A percentile compares a stretch with the other conserved stretches of the same genome.
These are phyloP conservation scores for Macrosoma leucophasiata DNA, from an alignment of 2,888 invertebrate genomes.

Conservation along the genomic window DNA sequence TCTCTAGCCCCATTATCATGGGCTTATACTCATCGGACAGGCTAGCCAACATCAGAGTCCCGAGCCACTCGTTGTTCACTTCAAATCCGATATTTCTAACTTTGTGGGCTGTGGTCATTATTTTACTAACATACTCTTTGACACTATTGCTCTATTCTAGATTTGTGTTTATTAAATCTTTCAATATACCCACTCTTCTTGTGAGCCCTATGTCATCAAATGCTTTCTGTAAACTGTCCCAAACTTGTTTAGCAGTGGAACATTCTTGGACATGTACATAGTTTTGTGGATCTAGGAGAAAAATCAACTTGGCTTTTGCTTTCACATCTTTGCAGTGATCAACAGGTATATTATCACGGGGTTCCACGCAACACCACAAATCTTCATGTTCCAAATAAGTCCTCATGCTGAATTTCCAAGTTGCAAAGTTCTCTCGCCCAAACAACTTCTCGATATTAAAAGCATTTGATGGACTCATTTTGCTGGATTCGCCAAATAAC, in stretches of 20 bases:
- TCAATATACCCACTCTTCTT: constrained; percentile 12
- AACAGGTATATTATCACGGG: not conserved
- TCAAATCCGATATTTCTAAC: constrained; percentile 21
- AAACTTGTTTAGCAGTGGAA: constrained; percentile 15
- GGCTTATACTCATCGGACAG: constrained; percentile 22
- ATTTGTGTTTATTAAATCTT: constrained; percentile 7
- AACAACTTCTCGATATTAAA: constrained; percentile 14
- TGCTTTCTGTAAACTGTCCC: constrained; percentile 9
- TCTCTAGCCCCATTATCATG: constrained; percentile 25
- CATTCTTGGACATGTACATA: no score
- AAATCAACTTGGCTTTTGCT: constrained; percentile 18
- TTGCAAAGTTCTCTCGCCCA: constrained; percentile 16
- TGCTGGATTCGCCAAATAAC: no score
- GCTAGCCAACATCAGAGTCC: constrained; percentile 19
- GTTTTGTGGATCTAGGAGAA: constrained; percentile 16
- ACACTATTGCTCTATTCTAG: constrained; percentile 1
- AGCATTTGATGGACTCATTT: no score
- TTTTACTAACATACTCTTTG: constrained; percentile 20
- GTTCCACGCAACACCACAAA: constrained; percentile 14
- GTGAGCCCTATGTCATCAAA: constrained; percentile 16
- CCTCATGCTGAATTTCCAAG: constrained; percentile 15
- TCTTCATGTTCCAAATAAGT: constrained; percentile 12
- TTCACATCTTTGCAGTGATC: constrained; percentile 16
- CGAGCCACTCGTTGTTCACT: constrained; percentile 24
- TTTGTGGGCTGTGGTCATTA: constrained; percentile 21